These are phyloP conservation scores for Chloebia gouldiae DNA, from an alignment of 2,113 vertebrate species.

Conservation along the genomic window DNA sequence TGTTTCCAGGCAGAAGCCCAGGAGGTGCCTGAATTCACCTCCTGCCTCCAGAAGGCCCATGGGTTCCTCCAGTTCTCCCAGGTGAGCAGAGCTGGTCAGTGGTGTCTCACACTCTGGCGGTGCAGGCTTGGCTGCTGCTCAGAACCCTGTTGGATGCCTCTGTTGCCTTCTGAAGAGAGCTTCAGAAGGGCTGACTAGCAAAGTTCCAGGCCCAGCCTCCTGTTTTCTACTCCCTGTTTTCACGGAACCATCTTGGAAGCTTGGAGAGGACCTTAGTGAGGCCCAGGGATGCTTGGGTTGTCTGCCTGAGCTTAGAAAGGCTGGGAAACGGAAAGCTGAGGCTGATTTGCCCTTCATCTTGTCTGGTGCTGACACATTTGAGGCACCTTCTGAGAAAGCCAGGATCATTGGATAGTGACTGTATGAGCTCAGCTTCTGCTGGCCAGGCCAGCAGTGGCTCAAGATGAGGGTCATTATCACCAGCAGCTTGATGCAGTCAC, in stretches of 20 bases:
- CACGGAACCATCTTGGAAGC: not conserved
- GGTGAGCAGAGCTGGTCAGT: conserved; percentile 66
- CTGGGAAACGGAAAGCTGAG: not conserved
- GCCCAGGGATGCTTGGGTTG: not conserved
- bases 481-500: not conserved
- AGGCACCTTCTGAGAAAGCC: not conserved
- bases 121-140: not conserved
- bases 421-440: not conserved
- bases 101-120: not conserved
- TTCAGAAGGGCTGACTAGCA: not conserved
- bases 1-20: conserved; percentile 85
- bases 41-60: conserved; percentile 80
- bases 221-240: not conserved
- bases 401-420: not conserved
- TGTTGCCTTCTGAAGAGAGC: not conserved
- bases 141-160: not conserved
- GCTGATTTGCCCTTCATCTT: not conserved
- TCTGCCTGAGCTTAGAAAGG: not conserved
- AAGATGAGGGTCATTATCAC: not conserved
- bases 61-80: conserved; percentile 83
- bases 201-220: not conserved
- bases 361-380: not conserved
- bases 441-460: not conserved
- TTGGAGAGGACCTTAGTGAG: not conserved
- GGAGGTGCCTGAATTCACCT: conserved; percentile 71